Base-by-base conservation (phyloP, 2,888 invertebrate species). In the Mactromeris polynyma region DNA sequence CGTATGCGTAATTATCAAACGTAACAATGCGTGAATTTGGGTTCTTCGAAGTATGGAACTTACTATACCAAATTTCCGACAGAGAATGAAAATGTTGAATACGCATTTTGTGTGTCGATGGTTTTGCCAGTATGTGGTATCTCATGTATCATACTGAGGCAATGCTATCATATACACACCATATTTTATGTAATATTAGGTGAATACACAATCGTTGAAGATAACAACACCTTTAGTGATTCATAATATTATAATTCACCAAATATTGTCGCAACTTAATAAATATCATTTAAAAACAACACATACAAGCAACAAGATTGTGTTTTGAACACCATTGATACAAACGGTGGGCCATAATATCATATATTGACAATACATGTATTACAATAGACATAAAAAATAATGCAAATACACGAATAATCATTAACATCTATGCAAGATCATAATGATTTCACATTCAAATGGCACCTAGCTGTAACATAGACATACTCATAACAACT, bases 261-360 rank as follows among this genome's bases (percentile, higher is more conserved):
- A 73, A 36, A 73, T 26, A 64, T n/a, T 73, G 73, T 19, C 26
- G n/a, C 26, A 73, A 73, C 36, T 73, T 73, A 73, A 73, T 73
- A 73, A 73, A 73, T 73, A 73, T 73, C 73, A 73, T 73, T 73
- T 73, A 36, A 73, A 64, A 73, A 73, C 73, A 73, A 73, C 73
- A 73, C 73, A 73, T 73, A 73, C 36, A 73, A 73, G 73, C 73
- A 73, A 73, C 73, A 73, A 73, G 36, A 36, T 33, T 73, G 73
- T 73, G 73, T 73, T 73, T 73, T 33, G 73, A 73, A 73, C 73
- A 73, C 73, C 73, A 73, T 73, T 33, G 73, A 73, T 73, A 73
- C 73, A 73, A 33, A 73, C 73, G 73, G 73, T 73, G 73, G 73
- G 73, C 73, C 31, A 73, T 73, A 73, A 73, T 73, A 36, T 36